Conservation (phyloP, 2,797 vertebrate genomes). For the Falco concolor region DNA sequence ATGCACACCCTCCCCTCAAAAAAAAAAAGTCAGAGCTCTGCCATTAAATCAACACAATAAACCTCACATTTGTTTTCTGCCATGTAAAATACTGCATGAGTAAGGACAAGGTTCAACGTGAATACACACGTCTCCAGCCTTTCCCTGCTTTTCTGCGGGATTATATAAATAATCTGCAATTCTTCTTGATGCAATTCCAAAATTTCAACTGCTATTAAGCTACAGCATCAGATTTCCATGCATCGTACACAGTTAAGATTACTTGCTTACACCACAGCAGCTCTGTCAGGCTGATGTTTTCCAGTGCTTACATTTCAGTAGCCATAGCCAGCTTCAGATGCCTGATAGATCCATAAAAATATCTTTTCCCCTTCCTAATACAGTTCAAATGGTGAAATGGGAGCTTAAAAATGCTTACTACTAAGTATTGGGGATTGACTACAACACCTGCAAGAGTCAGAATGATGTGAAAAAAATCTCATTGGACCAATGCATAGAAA, state of each 20-base stretch:
- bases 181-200: neutral
- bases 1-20: neutral
- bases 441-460: neutral
- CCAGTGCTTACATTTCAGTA: neutral
- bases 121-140: neutral
- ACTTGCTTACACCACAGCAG: fast-evolving
- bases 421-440: neutral
- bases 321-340: fast-evolving
- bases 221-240: neutral
- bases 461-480: fast-evolving
- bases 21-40: neutral
- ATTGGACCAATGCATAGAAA: fast-evolving
- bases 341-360: neutral
- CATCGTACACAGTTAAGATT: fast-evolving
- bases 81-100: neutral
- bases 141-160: neutral
- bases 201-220: neutral
- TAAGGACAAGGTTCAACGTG: neutral
- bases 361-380: neutral
- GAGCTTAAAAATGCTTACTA: neutral
- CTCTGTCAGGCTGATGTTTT: fast-evolving
- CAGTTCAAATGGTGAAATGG: neutral
- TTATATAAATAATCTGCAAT: neutral
- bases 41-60: neutral
- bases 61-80: neutral